A percentile compares a stretch with the other conserved stretches of the same genome.
phyloP scores from a whole-genome alignment of 2,113 vertebrate genomes.

The Synodontis membranacea region DNA sequence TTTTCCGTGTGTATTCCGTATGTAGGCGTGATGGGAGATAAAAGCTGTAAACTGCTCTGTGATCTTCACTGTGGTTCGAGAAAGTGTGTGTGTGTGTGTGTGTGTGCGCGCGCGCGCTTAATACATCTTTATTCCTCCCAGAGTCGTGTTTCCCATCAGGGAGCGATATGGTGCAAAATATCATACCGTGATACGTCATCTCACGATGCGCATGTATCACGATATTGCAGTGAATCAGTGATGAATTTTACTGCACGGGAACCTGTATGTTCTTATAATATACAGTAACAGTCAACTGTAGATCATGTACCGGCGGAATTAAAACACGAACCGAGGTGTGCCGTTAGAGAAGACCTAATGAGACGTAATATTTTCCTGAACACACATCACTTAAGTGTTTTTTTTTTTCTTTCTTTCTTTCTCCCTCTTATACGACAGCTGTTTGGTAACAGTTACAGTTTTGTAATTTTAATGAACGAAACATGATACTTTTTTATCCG shows the following conservation, averaged over 20 bases:
- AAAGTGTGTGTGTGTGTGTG: no score
- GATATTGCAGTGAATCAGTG: neutral
- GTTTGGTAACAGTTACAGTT: neutral
- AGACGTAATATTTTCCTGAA: neutral
- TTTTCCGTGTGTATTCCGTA: no score
- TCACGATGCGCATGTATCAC: neutral
- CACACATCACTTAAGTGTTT: neutral
- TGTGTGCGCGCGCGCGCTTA: no score
- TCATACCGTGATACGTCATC: neutral
- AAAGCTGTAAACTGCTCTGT: neutral
- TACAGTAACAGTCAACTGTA: neutral
- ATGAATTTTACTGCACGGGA: neutral
- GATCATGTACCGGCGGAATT: neutral
- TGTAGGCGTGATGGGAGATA: neutral
- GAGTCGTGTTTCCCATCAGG: neutral
- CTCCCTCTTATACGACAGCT: neutral
- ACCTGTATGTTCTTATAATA: neutral
- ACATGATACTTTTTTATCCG: neutral
- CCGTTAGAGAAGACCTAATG: neutral
- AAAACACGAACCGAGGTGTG: neutral
- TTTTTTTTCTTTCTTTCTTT: no score
- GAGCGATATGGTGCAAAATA: neutral
- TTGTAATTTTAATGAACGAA: neutral
- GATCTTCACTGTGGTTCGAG: neutral
- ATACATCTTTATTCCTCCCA: neutral